Evolutionary conservation across 2,797 vertebrate species (phyloP).

Genomic region (Heterohyrax brucei): DNA sequence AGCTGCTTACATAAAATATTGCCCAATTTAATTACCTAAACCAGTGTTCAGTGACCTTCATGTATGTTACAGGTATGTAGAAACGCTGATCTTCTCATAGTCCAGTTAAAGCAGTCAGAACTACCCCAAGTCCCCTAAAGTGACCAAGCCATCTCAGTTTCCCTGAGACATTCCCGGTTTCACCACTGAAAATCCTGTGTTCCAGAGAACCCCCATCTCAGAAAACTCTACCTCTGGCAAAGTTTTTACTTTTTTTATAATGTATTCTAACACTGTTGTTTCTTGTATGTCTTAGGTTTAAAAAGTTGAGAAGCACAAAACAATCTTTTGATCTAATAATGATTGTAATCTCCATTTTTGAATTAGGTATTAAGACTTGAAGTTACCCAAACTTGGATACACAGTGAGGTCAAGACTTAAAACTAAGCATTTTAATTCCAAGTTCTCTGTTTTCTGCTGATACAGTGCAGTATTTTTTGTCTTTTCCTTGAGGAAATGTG

Average conservation of each 20-base stretch:
- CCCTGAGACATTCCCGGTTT: background rate
- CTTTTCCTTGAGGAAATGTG: background rate
- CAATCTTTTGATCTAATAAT: background rate
- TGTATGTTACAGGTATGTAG: accelerated
- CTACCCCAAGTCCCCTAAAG: background rate
- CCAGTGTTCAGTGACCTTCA: background rate
- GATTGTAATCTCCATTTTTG: background rate
- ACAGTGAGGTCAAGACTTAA: background rate
- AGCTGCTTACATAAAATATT: background rate
- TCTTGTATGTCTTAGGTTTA: background rate
- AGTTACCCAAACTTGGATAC: background rate
- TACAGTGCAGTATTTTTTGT: background rate
- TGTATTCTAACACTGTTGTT: background rate
- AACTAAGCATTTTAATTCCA: slow-evolving; percentile 9
- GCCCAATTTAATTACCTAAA: background rate
- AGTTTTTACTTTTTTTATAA: slow-evolving; percentile 15
- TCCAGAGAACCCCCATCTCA: background rate
- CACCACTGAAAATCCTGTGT: background rate
- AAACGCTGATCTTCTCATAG: background rate
- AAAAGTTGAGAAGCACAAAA: background rate
- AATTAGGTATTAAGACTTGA: background rate
- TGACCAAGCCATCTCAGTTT: background rate
- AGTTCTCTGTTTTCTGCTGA: background rate
- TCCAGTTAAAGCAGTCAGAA: background rate
- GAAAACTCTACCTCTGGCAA: slow-evolving; percentile 25